A percentile compares a stretch with the other conserved stretches of the same genome.
Conservation (phyloP, 2,888 invertebrate genomes). For the Gibbula magus region DNA sequence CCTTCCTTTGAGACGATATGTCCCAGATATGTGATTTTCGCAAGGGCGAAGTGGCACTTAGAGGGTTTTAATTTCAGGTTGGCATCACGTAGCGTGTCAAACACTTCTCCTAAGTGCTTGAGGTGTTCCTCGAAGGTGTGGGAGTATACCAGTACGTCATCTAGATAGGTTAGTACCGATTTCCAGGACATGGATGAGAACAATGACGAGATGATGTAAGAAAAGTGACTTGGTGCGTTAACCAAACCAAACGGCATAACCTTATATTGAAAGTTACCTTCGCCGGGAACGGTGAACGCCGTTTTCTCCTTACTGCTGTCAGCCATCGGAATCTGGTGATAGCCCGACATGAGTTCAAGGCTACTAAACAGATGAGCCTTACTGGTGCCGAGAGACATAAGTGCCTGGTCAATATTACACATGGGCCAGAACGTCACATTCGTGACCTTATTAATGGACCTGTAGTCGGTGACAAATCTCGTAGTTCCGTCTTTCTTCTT, state of each 20-base stretch:
- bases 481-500: conserved; percentile 38
- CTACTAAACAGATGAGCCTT: conserved; percentile 31
- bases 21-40: conserved; percentile 41
- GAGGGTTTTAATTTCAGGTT: conserved; percentile 41
- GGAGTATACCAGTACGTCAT: conserved; percentile 48
- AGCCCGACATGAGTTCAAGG: conserved; percentile 37
- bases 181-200: conserved; percentile 44
- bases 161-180: conserved; percentile 45
- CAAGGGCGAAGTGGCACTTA: conserved; percentile 47
- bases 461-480: conserved; percentile 45
- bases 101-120: conserved; percentile 38
- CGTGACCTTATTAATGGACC: conserved; percentile 39
- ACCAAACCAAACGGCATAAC: conserved; percentile 48
- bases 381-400: conserved; percentile 37
- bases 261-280: too few species aligned
- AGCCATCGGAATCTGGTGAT: conserved; percentile 40
- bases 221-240: conserved; percentile 43
- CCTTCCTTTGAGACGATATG: conserved; percentile 42
- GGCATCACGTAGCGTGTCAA: conserved; percentile 36
- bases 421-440: conserved; percentile 39
- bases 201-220: conserved; percentile 36
- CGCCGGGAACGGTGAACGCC: conserved; percentile 45
- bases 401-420: too few species aligned
- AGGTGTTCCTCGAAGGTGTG: conserved; percentile 40
- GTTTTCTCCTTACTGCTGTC: conserved; percentile 36